Evolutionary conservation across 2,113 vertebrate species (phyloP), one percentile per base, ranked within the genome.

Genomic region (Eubucco bourcierii): DNA sequence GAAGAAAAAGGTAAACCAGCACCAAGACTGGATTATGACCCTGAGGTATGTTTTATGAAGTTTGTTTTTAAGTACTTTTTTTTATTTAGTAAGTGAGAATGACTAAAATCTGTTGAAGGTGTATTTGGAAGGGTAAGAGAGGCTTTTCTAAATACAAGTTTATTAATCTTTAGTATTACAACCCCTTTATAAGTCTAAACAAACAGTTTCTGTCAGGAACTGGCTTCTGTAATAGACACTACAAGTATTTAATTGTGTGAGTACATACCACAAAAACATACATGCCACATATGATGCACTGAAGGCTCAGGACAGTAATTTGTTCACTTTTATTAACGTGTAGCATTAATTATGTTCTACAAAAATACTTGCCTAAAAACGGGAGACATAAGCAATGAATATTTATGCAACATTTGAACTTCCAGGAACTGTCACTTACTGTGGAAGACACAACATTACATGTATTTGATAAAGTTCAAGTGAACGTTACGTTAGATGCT

Each of bases 381-480:
- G 2, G 25, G 41, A 31, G 25, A 56, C 18, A 16, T 21, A 77
- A 92, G 16, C 41, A 59, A 10, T 47, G 27, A 55, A 3, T 77
- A 33, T 73, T 95, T 60, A 66, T 70, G 80, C n/a, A 91, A 27
- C 87, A 34, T 84, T 81, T 85, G 39, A 93, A 86, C 47, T 91
- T 96, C 18, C 65, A 99, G 99, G 97, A 97, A 70, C 99, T 98
- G 1, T 98, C 98, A 52, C 98, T 99, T 90, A 98, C 96, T 28
- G 97, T 99, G 72, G 98, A 99, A 97, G 97, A 97, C n/a, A 98
- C 98, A 80, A 98, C 97, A 7, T 99, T 99, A 68, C 92, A 60
- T 78, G 85, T 99, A 47, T 99, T 99, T 97, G 99, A 99, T 97
- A 98, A 97, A 94, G 99, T 99, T 92, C 99, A 98, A 96, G 99